Evolutionary conservation across 2,888 invertebrate species (phyloP).

Genomic region (Agriotes lineatus): DNA sequence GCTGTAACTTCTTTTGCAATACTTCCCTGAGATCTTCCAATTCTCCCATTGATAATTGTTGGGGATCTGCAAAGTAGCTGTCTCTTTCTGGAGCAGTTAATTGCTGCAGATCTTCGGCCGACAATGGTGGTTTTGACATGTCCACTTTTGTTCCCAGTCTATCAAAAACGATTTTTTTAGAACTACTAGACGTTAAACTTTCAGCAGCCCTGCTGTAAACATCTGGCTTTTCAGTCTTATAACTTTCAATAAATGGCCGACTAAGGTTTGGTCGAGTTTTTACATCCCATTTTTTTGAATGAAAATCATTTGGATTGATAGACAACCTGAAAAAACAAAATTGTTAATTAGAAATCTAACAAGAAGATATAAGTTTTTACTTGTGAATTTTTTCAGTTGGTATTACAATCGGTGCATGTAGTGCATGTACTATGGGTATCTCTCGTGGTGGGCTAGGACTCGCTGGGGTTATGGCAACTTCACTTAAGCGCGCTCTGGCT

Average conservation of each 20-base stretch:
- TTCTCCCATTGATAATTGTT: conserved; percentile 44
- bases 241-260: not conserved
- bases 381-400: conserved; percentile 60
- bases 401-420: conserved; percentile 63
- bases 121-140: conserved; percentile 61
- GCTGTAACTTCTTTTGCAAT: conserved; percentile 66
- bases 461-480: conserved; percentile 59
- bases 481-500: conserved; percentile 44
- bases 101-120: conserved; percentile 59
- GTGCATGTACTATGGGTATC: conserved; percentile 53
- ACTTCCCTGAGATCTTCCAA: conserved; percentile 67
- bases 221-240: conserved; percentile 54
- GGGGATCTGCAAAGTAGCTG: not conserved
- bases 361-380: no score
- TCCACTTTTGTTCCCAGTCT: conserved; percentile 48
- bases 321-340: not conserved
- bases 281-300: not conserved
- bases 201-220: conserved; percentile 58
- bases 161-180: conserved; percentile 39
- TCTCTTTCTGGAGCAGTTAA: conserved; percentile 21
- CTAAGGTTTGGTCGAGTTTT: not conserved
- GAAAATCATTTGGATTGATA: conserved; percentile 3
- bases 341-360: no score
- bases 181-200: conserved; percentile 47
- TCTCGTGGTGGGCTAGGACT: conserved; percentile 66